Conservation (phyloP, 2,113 vertebrate genomes). For the Deroptyus accipitrinus region DNA sequence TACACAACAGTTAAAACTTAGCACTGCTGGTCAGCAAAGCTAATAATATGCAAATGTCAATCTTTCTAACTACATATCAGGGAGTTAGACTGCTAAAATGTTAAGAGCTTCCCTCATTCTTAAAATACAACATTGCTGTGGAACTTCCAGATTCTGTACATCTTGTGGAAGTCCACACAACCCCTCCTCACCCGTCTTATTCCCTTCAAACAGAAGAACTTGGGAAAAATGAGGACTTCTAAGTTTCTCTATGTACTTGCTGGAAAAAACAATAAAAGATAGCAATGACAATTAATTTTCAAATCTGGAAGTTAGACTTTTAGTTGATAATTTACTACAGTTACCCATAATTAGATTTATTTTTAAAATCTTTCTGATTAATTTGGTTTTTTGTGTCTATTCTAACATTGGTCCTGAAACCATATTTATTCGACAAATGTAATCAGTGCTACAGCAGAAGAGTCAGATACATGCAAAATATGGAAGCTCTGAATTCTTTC, state of each 20-base stretch:
- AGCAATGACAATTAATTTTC: background rate
- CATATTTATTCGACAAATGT: background rate
- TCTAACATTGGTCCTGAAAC: background rate
- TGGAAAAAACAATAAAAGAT: background rate
- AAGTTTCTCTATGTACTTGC: background rate
- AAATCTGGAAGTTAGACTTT: background rate
- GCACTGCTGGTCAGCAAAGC: background rate
- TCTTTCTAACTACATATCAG: background rate
- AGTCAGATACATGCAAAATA: background rate
- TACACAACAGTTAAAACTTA: background rate
- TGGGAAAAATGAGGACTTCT: background rate
- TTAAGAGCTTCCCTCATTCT: background rate
- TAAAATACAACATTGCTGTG: background rate
- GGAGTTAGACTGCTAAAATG: background rate
- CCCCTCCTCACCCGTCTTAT: accelerated
- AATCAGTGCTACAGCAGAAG: background rate
- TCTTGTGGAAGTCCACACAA: background rate
- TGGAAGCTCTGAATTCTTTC: background rate
- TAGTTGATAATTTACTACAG: background rate
- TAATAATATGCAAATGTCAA: background rate
- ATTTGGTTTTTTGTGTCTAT: background rate
- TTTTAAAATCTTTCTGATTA: background rate
- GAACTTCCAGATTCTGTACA: background rate
- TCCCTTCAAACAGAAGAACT: background rate
- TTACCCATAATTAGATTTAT: background rate